These are phyloP conservation scores for Malurus cyaneus DNA, from an alignment of 2,113 vertebrate genomes.

Conservation along the genomic window DNA sequence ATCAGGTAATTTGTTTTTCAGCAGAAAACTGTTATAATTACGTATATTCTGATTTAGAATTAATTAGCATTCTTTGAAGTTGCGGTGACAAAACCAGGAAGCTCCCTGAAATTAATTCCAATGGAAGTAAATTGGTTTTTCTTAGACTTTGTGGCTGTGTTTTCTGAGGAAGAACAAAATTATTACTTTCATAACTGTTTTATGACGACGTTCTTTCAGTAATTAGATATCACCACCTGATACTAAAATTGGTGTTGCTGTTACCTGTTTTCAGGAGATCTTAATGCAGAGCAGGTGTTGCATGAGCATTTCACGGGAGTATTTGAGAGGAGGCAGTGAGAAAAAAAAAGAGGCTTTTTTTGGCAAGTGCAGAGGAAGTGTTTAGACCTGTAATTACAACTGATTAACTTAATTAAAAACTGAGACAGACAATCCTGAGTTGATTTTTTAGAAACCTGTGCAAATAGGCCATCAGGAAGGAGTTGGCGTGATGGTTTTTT, in stretches of 20 bases:
- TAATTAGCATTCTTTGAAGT: conserved; percentile 68
- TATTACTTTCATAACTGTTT: background rate
- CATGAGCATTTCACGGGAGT: background rate
- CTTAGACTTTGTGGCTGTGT: background rate
- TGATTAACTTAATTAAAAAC: conserved; percentile 65
- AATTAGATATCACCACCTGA: background rate
- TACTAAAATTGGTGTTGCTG: background rate
- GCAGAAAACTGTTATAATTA: conserved; percentile 66
- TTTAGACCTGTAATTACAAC: conserved; percentile 48
- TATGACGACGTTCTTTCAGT: background rate
- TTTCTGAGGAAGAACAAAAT: background rate
- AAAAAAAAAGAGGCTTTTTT: conserved; percentile 24
- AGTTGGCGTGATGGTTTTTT: background rate
- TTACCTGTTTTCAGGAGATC: background rate
- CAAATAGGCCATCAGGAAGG: background rate
- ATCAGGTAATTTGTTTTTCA: conserved; percentile 72
- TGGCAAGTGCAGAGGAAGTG: background rate
- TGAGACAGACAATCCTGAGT: conserved; percentile 19
- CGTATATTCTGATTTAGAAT: conserved; percentile 65
- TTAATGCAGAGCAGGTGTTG: conserved; percentile 20
- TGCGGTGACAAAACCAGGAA: conserved; percentile 57
- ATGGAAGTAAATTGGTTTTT: conserved; percentile 37
- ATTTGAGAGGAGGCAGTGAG: background rate
- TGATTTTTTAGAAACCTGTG: conserved; percentile 32
- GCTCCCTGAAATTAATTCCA: conserved; percentile 69